Conservation (phyloP, 1,140 invertebrate species). For the Rhagoletis pomonella region DNA sequence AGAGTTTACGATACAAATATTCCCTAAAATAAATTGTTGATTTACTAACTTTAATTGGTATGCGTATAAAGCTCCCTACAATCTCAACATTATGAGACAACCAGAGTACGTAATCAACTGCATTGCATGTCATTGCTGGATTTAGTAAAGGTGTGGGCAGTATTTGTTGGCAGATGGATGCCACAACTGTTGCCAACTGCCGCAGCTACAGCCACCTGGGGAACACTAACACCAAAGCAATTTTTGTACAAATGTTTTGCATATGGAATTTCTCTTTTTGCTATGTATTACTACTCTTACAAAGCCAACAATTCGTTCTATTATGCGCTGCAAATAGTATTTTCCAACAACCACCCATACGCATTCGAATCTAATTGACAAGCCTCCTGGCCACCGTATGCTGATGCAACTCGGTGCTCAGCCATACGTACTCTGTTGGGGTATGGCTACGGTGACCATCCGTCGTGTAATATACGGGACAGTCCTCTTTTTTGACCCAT, state of each 20-base stretch:
- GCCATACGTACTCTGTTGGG: too few species aligned
- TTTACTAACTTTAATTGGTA: too few species aligned
- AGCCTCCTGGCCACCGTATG: neutral
- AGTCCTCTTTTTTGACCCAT: too few species aligned
- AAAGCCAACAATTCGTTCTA: neutral
- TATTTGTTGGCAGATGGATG: neutral
- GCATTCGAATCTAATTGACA: neutral
- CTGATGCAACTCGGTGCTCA: neutral
- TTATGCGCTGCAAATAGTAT: neutral
- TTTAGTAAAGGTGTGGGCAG: neutral
- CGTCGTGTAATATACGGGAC: too few species aligned
- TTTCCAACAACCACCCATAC: neutral
- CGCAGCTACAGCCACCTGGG: neutral
- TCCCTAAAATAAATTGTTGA: too few species aligned
- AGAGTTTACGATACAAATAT: too few species aligned
- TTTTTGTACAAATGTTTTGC: neutral
- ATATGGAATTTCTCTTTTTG: neutral
- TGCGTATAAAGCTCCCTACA: too few species aligned
- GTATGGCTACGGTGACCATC: too few species aligned
- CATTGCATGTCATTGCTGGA: neutral
- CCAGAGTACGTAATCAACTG: neutral
- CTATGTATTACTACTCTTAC: neutral
- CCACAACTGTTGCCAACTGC: neutral
- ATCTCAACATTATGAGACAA: too few species aligned
- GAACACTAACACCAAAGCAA: neutral